Evolutionary conservation across 2,888 invertebrate genomes (phyloP), one percentile per base, ranked within the genome.

Genomic region (Belgica antarctica): DNA sequence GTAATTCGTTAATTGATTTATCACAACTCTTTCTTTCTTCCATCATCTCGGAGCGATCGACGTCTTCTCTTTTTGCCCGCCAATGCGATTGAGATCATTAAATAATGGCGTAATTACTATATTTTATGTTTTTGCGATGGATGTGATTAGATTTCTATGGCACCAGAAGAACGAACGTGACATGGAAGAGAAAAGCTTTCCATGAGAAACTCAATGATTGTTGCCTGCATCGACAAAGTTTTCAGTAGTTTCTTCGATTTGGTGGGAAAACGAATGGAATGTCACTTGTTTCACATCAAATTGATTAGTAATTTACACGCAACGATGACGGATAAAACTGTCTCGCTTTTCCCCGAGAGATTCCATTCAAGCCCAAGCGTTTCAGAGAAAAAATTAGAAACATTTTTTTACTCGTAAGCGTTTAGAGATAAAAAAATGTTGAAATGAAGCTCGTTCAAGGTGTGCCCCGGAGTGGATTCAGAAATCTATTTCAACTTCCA

Each of bases 1-100:
- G 27, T 28, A 65, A 57, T 57, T 68, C n/a, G n/a, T n/a, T 68
- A 68, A 68, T 68, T 68, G 68, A 68, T 68, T 68, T 68, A 68
- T 68, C 68, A 68, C 15, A 65, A 47, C 36, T 2, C 10, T 10
- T n/a, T 41, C 15, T 10, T n/a, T 10, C 41, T n/a, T 41, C 41
- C 12, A 10, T 31, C 31, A 10, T 41, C 41, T 52, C 5, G 4
- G 52, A 17, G 8, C n/a, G n/a, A n/a, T 52, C 52, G 17, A 52
- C 52, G 17, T 52, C 12, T 52, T 10, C 22, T 52, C 19, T 12
- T 52, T n/a, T n/a, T n/a, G n/a, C n/a, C n/a, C n/a, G n/a, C n/a
- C n/a, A 17, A 52, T 7, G 41, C 65, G n/a, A 31, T 57, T n/a
- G 57, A 28, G 22, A 36, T 68, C 68, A 68, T 57, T 68, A 57